These are phyloP conservation scores for Urocyon cinereoargenteus DNA, from an alignment of 2,797 vertebrate genomes.

Conservation along the genomic window DNA sequence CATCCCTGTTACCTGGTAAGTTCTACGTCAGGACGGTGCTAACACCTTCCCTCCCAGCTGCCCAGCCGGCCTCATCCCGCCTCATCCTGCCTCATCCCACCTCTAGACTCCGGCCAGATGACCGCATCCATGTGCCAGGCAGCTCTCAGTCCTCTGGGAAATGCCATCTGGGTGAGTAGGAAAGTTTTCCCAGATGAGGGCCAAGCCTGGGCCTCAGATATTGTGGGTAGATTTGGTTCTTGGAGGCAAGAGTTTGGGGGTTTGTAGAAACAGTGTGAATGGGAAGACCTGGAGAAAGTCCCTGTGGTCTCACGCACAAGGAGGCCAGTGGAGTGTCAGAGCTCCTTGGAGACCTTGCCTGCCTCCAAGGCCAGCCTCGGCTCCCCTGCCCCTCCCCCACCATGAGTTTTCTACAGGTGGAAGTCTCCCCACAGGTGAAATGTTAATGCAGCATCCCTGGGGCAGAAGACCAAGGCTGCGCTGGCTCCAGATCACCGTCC, in stretches of 20 bases:
- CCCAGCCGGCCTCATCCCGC: not conserved
- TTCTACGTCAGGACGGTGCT: not conserved
- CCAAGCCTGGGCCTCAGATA: not conserved
- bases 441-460: not conserved
- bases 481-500: not conserved
- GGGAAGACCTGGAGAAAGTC: not conserved
- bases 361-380: not conserved
- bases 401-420: not conserved
- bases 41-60: not conserved
- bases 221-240: not conserved
- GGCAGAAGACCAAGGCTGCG: not conserved
- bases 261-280: not conserved
- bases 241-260: not conserved
- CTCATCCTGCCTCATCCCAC: not conserved
- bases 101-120: not conserved
- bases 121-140: not conserved
- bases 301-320: not conserved
- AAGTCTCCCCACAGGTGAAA: not conserved
- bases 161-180: not conserved
- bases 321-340: not conserved
- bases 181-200: not conserved
- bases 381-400: not conserved
- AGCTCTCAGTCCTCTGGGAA: not conserved
- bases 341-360: not conserved
- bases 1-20: not conserved